phyloP scores from a whole-genome alignment of 1,140 invertebrate genomes.

The Cyclargus thomasi region DNA sequence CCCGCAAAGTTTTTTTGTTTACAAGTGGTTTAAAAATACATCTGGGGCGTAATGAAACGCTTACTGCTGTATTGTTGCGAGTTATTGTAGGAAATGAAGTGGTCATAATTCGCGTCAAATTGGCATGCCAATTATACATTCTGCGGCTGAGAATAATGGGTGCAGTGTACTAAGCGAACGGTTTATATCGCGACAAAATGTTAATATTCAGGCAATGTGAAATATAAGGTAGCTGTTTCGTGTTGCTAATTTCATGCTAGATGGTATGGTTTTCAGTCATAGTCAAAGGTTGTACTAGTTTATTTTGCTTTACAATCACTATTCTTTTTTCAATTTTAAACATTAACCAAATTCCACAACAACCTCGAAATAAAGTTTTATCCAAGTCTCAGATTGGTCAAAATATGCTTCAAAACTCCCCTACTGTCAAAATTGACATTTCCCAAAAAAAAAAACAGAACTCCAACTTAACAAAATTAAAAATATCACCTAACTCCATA shows the following conservation, averaged over 20 bases:
- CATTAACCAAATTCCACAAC: no score
- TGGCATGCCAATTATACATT: constrained; percentile 39
- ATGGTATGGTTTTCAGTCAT: neutral
- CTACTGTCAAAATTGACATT: no score
- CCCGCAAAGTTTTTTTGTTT: constrained; percentile 1
- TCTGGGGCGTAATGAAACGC: constrained; percentile 30
- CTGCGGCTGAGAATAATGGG: constrained; percentile 34
- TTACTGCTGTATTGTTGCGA: constrained; percentile 22
- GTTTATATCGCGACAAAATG: constrained; percentile 29
- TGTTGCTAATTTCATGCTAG: neutral
- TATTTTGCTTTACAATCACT: no score
- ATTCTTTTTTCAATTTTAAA: no score
- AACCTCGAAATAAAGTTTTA: no score
- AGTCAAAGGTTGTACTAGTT: no score
- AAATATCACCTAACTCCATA: no score
- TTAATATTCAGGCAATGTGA: constrained; percentile 18
- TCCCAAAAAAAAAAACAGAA: no score
- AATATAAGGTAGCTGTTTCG: constrained; percentile 16
- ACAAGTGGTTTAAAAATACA: constrained; percentile 29
- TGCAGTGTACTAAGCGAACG: constrained; percentile 24
- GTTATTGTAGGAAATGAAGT: constrained; percentile 37
- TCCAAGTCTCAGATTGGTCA: no score
- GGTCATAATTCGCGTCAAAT: constrained; percentile 42
- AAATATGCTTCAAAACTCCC: no score
- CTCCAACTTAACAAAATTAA: no score